Evolutionary conservation across 2,888 invertebrate species (phyloP), one percentile per base, ranked within the genome.

Genomic region (Athalia cordata): DNA sequence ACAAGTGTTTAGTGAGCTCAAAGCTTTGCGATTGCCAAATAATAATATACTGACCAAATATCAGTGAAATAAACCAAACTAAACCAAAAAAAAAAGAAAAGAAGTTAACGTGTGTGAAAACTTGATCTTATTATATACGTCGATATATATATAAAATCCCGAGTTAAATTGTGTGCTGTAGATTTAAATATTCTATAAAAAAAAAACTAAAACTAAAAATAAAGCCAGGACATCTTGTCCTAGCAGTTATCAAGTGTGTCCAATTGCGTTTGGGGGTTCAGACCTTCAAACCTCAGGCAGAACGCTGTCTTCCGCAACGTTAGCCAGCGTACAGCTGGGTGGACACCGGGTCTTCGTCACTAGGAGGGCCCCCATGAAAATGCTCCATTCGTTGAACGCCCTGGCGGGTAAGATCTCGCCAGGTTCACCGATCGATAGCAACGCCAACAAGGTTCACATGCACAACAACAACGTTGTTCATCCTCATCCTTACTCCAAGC

Each of bases 321-420:
- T 82, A 81, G 83, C 79, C 81, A 81, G 82, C 77, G 74, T 64
- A 55, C 84, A 82, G 82, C 81, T 80, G 82, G 84, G 85, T 83
- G 85, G 76, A 82, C 85, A 85, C 84, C 84, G 85, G 13, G 79
- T 83, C 84, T 83, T 84, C 79, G 74, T 78, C 72, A 84, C 85
- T 81, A 81, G 79, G 66, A 86, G 87, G 79, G 83, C 81, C 77
- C 89, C 88, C 81, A 90, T 90, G 91, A 92, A 91, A 90, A 96
- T 96, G 96, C 93, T 97, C 91, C 95, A 96, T 91, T 95, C 96
- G 86, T 92, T 97, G 91, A 96, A 96, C 93, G 95, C 95, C 91
- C 93, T 97, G 92, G 96, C 96, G 92, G 96, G 96, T 90, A 97
- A 97, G 92, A 95, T 96, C 91, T 96, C 96, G 91, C 96, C 96